Base-by-base conservation (phyloP, 92 coral and sea anemone genomes). In the Actinernus sp. region DNA sequence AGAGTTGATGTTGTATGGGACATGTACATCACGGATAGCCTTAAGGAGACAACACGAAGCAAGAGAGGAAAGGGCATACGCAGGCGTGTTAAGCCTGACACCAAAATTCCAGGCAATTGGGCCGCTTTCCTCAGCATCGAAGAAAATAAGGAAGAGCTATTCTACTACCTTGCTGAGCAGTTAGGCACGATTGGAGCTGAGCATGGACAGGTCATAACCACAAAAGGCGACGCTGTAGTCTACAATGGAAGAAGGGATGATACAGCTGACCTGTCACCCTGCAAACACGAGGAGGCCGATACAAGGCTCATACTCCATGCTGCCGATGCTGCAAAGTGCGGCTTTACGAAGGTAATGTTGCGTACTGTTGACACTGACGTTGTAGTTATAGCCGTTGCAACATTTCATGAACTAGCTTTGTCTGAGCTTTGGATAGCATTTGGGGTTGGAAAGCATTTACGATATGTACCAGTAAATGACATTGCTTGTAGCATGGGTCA, bases 61-160 rank as follows among this genome's bases (percentile, higher is more conserved):
- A 78, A 78, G 31, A 40, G 92, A 65, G 87, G 92, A 30, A 68
- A 74, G 41, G 83, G 83, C 4, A 19, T 74, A 18, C 67, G 88
- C 14, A 32, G 84, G 47, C 84, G 71, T 22, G 93, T 74, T 63
- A 46, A 62, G 52, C 68, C 88, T 12, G 65, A 66, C 51, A 54
- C 68, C 37, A 74, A 27, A 18, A 73, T 80, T 7, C 92, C 87
- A 22, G 64, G 79, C 31, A 74, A 73, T 25, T 73, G 88, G 92
- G 58, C 58, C 46, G 84, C 63, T 23, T 86, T 86, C 65, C 76
- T 86, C 0, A 60, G 82, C 29, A 66, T 73, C 5, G 65, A 58
- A 8, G 77, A 67, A 29, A 82, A 82, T 32, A 73, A 73, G 32
- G 33, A 57, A 77, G 59, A 75, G 34, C 66, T 58, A 24, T 86